Evolutionary conservation across 2,797 vertebrate species (phyloP), one percentile per base, ranked within the genome.

Genomic region (Chaenodraco wilsoni): DNA sequence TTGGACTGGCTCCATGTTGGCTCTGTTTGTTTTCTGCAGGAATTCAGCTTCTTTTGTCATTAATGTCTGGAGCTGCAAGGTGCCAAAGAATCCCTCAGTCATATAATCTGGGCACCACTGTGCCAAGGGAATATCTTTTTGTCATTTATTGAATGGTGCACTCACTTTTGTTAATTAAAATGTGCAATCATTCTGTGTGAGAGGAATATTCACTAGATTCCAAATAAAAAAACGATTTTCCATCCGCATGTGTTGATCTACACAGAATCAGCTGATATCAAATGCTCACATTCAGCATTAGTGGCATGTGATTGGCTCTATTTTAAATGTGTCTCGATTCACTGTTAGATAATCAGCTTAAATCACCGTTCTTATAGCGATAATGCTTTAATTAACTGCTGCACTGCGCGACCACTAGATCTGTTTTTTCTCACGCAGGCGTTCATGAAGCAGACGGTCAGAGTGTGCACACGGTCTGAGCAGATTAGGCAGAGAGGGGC

Each of bases 381-480:
- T 84, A 87, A 88, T 72, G 80, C 86, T 77, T 89, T 81, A 91
- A 85, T 91, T 86, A 88, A 88, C 76, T 62, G 81, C 84, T 65
- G 82, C 71, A 19, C 81, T 23, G 65, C 51, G 55, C 17, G 61
- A 64, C 58, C 63, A 49, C 65, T 65, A 76, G 78, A 70, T 70
- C 71, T 46, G 82, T 62, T 62, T 82, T 82, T 56, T 74, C 65
- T 78, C 33, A 21, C 51, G n/a, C 62, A 2, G 74, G 66, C 68
- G 65, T 76, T 84, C 72, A 69, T 68, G 74, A 58, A 69, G 82
- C 76, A 84, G 88, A 74, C 78, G 43, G 72, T 60, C 76, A 33
- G 77, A 78, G 86, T 84, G 86, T 87, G 87, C 74, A 74, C 83
- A 84, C 84, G 82, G 76, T 79, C 73, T 65, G 86, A 84, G 85